Evolutionary conservation across 2,113 vertebrate genomes (phyloP), one percentile per base, ranked within the genome.

Genomic region (Ammodytes dubius): DNA sequence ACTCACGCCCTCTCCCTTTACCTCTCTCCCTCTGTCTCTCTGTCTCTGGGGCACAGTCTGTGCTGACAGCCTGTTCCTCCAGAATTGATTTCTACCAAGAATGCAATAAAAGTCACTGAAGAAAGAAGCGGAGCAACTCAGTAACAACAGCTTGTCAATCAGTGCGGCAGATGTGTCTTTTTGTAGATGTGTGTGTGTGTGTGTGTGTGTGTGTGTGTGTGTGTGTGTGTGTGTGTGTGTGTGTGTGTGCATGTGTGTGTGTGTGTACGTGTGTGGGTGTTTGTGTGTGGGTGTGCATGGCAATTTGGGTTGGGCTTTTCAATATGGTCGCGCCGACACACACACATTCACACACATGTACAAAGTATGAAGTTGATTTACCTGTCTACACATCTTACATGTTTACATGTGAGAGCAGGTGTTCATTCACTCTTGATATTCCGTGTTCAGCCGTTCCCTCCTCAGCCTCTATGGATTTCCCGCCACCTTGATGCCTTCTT

Each of bases 91-190:
- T 83, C 82, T 70, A 80, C 67, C 74, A 86, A 89, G 81, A 93
- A 93, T 81, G 81, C 89, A 91, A 85, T 90, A 89, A 92, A 93
- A 90, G 87, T 84, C 87, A 89, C 45, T 37, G 71, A 84, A 79
- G 77, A 75, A 73, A 74, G 79, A 64, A 61, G 78, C 47, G 49
- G 13, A 86, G 79, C 71, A 78, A 87, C 72, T 81, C 74, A 88
- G 85, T 77, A 89, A 90, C 87, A 85, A 82, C 85, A 80, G 84
- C 76, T 70, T 88, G 88, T 91, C 88, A 89, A 64, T 91, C 88
- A 81, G 63, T 35, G 11, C 50, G 53, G 56, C 56, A 17, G 68
- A 81, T 58, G 57, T 40, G 61, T 69, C 46, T 27, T 37, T 57
- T 42, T n/a, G 49, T 68, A 45, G 66, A 52, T 71, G 17, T 27